A percentile compares a stretch with the other conserved stretches of the same genome.
These are phyloP conservation scores for Tuta absoluta DNA, from an alignment of 2,888 invertebrate genomes.

Conservation along the genomic window DNA sequence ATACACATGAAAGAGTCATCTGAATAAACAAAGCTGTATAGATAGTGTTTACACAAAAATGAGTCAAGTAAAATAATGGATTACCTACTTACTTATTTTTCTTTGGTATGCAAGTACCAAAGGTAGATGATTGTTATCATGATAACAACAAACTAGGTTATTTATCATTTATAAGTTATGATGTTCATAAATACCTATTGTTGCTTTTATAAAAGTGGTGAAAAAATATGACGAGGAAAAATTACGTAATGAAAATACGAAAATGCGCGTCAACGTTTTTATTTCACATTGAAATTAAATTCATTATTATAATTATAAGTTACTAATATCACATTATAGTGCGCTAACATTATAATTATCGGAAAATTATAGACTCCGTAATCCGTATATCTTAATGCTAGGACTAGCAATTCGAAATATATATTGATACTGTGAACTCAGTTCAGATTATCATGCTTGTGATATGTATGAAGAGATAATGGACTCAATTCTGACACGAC, in stretches of 20 bases:
- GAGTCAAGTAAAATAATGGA: no score
- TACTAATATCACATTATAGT: conserved; percentile 79
- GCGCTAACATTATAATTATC: conserved; percentile 50
- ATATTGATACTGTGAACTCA: conserved; percentile 65
- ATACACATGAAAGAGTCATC: not conserved
- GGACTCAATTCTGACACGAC: no score
- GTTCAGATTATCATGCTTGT: conserved; percentile 69
- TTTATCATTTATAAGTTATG: no score
- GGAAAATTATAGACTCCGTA: conserved; percentile 33
- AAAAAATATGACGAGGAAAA: not conserved
- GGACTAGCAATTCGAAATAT: conserved; percentile 73
- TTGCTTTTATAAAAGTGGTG: not conserved
- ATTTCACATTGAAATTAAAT: conserved; percentile 59
- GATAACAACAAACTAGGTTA: no score
- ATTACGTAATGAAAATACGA: not conserved
- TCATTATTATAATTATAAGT: conserved; percentile 64
- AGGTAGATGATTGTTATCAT: no score
- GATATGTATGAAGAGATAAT: conserved; percentile 62
- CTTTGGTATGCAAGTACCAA: no score
- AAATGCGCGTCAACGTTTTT: conserved; percentile 45
- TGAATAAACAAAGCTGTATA: not conserved
- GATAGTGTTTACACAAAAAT: no score
- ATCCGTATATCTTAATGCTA: conserved; percentile 59
- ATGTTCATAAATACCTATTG: no score
- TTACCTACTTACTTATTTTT: no score